Evolutionary conservation across 2,113 vertebrate species (phyloP).

Genomic region (Saiga tatarica): DNA sequence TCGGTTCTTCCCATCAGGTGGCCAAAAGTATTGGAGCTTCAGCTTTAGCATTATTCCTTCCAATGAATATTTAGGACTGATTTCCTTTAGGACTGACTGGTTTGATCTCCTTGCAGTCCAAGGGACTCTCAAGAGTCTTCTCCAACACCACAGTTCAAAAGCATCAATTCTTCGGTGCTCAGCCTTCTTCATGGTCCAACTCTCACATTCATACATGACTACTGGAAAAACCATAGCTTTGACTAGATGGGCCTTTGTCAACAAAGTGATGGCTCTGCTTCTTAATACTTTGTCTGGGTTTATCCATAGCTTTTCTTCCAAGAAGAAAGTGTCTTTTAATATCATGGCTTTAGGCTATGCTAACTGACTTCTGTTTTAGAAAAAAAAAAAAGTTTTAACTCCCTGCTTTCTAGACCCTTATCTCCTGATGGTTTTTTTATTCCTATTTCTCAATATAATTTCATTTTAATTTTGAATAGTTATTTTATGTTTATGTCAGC

Average conservation of each 20-base stretch:
- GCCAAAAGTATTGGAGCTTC: background rate
- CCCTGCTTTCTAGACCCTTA: background rate
- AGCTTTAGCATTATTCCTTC: background rate
- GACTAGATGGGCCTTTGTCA: background rate
- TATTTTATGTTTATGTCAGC: background rate
- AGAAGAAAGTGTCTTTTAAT: background rate
- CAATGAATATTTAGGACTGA: background rate
- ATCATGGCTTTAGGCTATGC: background rate
- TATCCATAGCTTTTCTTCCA: background rate
- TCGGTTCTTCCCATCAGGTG: rapidly evolving
- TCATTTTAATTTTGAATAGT: background rate
- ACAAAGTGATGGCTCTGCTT: background rate
- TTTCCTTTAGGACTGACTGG: background rate
- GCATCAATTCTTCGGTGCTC: rapidly evolving
- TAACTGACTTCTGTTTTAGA: background rate
- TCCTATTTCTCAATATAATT: background rate
- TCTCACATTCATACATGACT: background rate
- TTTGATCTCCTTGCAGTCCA: background rate
- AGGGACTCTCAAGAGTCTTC: background rate
- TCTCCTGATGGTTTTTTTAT: background rate
- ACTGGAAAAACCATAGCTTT: background rate
- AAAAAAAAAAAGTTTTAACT: background rate
- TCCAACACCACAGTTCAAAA: background rate
- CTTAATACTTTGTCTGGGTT: background rate
- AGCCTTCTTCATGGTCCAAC: background rate